Evolutionary conservation across 2,888 invertebrate genomes (phyloP).

Genomic region (Epistrophella euchroma): DNA sequence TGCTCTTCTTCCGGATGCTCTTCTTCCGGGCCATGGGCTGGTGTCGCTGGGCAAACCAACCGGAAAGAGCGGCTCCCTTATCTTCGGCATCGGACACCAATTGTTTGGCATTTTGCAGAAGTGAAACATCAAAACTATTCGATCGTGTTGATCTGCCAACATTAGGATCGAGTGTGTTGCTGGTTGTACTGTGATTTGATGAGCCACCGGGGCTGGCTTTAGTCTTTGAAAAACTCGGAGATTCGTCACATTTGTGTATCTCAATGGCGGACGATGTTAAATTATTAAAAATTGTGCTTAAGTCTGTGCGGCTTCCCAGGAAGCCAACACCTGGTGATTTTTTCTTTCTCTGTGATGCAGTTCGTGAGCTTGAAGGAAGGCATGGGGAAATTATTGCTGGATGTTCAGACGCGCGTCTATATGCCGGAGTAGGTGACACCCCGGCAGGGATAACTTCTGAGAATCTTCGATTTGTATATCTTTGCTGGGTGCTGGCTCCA

Average conservation of each 20-base stretch:
- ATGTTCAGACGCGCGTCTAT: constrained; percentile 89
- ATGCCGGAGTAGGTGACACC: constrained; percentile 85
- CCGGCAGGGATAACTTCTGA: constrained; percentile 88
- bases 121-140: constrained; percentile 93
- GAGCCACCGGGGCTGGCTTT: constrained; percentile 76
- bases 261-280: constrained; percentile 93
- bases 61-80: constrained; percentile 86
- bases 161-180: constrained; percentile 82
- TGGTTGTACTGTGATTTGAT: constrained; percentile 38
- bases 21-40: constrained; percentile 89
- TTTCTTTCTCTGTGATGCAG: constrained; percentile 81
- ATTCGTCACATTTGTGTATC: constrained; percentile 88
- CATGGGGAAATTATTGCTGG: constrained; percentile 85
- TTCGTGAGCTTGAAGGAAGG: constrained; percentile 78
- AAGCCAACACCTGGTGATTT: constrained; percentile 85
- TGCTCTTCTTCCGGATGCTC: constrained; percentile 85
- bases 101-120: constrained; percentile 86
- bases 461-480: constrained; percentile 88
- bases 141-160: constrained; percentile 88
- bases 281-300: constrained; percentile 88
- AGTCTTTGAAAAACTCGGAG: constrained; percentile 77
- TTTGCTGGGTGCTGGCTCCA: constrained; percentile 84
- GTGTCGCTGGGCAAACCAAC: constrained; percentile 91
- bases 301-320: constrained; percentile 92
- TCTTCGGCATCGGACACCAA: constrained; percentile 83